Base-by-base conservation (phyloP, 2,113 vertebrate species). In the Ochotona curzoniae region DNA sequence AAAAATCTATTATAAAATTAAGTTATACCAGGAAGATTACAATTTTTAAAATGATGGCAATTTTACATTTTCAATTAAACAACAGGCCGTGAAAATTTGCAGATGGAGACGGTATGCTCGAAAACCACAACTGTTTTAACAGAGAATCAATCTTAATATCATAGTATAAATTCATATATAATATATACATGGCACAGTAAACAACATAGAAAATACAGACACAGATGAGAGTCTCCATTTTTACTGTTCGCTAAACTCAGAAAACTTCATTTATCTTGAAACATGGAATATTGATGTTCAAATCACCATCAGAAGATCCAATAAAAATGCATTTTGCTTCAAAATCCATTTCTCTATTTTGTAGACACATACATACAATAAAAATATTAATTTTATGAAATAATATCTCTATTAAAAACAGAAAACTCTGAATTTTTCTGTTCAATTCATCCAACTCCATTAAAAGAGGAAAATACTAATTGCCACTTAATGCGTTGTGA, bases 71-170 rank as follows among this genome's bases (percentile, higher is more conserved):
- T 61, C 64, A 44, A 76, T 90, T 78, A 88, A 87, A 73, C 32
- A 85, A 47, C 2, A 78, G 83, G 28, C 6, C 74, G 51, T 49
- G 82, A 69, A 90, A 51, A 30, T 73, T 88, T 70, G 13, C 30
- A 94, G 51, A 74, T 4, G 51, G n/a, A 17, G 79, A 57, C 17
- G 49, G 11, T 82, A 71, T 49, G 14, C n/a, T 80, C 18, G 89
- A 94, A 93, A 69, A 11, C 21, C n/a, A 74, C 2, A 85, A n/a
- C 4, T 51, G 87, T 76, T 83, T 94, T 26, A 81, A 79, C 26
- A 32, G n/a, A 82, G 67, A 60, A 81, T 93, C 47, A 87, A 71
- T 90, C n/a, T 28, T 17, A 80, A 26, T 79, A 74, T 74, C 73
- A 74, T 25, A n/a, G 18, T 74, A 21, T 86, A 85, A 87, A 49